Evolutionary conservation across 2,888 invertebrate species (phyloP), one percentile per base, ranked within the genome.

Genomic region (Folsomia manolachei): DNA sequence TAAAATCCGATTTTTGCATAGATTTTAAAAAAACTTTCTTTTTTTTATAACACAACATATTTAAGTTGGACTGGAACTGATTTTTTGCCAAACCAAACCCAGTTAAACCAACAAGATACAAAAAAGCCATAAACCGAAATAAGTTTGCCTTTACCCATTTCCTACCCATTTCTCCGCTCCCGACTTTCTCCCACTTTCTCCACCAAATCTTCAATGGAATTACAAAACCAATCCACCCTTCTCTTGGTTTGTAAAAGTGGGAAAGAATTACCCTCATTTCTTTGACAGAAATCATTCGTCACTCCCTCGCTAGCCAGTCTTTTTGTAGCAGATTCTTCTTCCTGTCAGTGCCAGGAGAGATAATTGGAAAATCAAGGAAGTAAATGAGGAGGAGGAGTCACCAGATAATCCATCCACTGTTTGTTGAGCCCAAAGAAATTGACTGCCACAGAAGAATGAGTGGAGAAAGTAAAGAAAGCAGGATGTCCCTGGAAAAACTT

Each of bases 341-440:
- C 27, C 67, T 67, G 67, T 67, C 67, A 67, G 56, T 67, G 67
- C 60, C 27, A 53, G 67, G n/a, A 67, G 60, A 67, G 67, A 67
- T 67, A 67, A 67, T 67, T 67, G 67, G 67, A 67, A 67, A 67
- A 67, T 67, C 67, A 67, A 26, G 56, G 23, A 67, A 67, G 67
- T 67, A 67, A 67, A 67, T 67, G 67, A 67, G 67, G 14, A 67
- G 67, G 67, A 53, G 67, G 56, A 56, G 56, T n/a, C n/a, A 7
- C 56, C 21, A 14, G 4, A n/a, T 56, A 21, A 14, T 56, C 56
- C 7, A 39, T 39, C 39, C 39, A 39, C 39, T 39, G 14, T 39
- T 9, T 39, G 4, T 39, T 39, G 39, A 14, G 14, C 39, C 7
- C 14, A 39, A 39, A 39, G 39, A 9, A 39, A 39, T 9, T 39